phyloP scores from a whole-genome alignment of 2,888 invertebrate genomes.

The Lithodes maja region DNA sequence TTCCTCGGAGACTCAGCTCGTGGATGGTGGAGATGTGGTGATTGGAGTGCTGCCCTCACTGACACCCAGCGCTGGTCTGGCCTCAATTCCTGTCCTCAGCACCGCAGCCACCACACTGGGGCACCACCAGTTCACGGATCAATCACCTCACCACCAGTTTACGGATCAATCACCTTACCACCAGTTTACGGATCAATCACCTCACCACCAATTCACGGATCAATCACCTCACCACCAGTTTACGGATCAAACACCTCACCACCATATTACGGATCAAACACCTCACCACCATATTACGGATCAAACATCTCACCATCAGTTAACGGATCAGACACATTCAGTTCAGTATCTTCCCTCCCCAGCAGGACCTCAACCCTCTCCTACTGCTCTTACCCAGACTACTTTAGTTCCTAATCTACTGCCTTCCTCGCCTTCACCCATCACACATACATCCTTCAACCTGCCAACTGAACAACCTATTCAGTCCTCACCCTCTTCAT shows the following conservation, averaged over 20 bases:
- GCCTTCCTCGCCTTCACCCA: background rate
- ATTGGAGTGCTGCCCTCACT: background rate
- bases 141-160: background rate
- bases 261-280: too few species aligned
- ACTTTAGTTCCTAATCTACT: background rate
- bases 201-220: too few species aligned
- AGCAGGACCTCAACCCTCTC: background rate
- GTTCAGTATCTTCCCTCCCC: background rate
- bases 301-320: background rate
- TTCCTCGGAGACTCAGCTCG: slow-evolving; percentile 42
- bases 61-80: background rate
- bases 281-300: background rate
- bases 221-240: too few species aligned
- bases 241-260: too few species aligned
- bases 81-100: background rate
- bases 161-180: background rate
- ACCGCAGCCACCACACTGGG: background rate
- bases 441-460: background rate
- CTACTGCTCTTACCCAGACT: background rate
- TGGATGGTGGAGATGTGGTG: slow-evolving; percentile 10
- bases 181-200: too few species aligned
- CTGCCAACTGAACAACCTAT: background rate
- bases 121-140: background rate
- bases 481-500: background rate
- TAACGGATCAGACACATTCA: background rate